Evolutionary conservation across 2,888 invertebrate genomes (phyloP).

Genomic region (Uropetala carovei): DNA sequence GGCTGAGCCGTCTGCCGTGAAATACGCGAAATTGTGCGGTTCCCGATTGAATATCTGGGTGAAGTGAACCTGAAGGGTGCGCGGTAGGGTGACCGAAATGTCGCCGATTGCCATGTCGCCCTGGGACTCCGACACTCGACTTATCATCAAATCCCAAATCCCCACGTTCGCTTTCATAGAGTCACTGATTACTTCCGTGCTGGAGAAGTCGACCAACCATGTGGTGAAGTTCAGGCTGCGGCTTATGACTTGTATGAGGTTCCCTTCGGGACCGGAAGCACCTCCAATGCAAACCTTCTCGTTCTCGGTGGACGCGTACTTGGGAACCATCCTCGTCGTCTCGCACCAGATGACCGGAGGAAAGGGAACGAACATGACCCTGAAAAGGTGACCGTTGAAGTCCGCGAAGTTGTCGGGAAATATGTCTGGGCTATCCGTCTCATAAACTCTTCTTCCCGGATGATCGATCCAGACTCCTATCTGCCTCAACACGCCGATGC

Average conservation of each 20-base stretch:
- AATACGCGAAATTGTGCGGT: conserved; percentile 38
- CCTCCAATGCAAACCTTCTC: not conserved
- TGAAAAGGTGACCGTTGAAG: not conserved
- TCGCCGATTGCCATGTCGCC: conserved; percentile 14
- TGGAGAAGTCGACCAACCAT: not conserved
- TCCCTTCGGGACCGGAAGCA: conserved; percentile 24
- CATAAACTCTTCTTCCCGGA: too few relatives aligned
- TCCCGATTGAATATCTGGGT: conserved; percentile 39
- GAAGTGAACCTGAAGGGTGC: conserved; percentile 26
- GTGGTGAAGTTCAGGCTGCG: conserved; percentile 34
- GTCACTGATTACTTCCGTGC: not conserved
- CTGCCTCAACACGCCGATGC: not conserved
- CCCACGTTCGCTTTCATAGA: not conserved
- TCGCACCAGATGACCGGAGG: conserved; percentile 52
- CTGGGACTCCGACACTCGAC: not conserved
- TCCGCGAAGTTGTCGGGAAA: conserved; percentile 39
- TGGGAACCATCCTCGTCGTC: not conserved
- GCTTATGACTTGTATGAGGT: conserved; percentile 2
- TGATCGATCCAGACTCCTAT: not conserved
- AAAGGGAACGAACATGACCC: conserved; percentile 34
- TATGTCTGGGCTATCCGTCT: not conserved
- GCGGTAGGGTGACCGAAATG: conserved; percentile 30
- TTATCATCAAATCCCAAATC: conserved; percentile 26
- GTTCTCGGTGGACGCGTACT: too few relatives aligned
- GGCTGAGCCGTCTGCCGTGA: not conserved